Evolutionary conservation across 2,888 invertebrate species (phyloP), one percentile per base, ranked within the genome.

Genomic region (Cremastinae sp.): DNA sequence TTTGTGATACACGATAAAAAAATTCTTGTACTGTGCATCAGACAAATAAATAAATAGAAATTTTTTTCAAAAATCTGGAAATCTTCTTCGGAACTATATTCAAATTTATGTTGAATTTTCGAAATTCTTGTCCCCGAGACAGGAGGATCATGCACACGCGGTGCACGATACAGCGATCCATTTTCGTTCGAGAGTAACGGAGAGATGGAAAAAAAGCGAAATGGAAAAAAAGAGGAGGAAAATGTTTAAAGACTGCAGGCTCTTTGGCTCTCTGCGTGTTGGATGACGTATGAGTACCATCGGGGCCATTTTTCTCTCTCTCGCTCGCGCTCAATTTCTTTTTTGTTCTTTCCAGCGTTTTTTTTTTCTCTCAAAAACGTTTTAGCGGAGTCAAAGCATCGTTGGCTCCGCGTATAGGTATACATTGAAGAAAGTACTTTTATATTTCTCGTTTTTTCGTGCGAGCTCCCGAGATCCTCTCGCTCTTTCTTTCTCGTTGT

Each of bases 261-360:
- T 47, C 73, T 62, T 71, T 41, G 76, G 75, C 69, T 65, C 64
- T 61, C 56, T 75, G 65, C 51, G 51, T 14, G 41, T 41, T 65
- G 82, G 80, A 85, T 87, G 86, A 87, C 83, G 78, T 83, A 87
- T 80, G 83, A 83, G 79, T 79, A 79, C 75, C 82, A 80, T 73
- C 75, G 83, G 53, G 80, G 81, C 83, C 81, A 85, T 85, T 84
- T 37, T 53, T 59, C 37, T 68, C 20, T 41, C 39, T 51, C 64
- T 28, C n/a, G 16, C 47, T 28, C 5, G 59, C 22, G 28, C 28
- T 3, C 28, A 5, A 28, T 9, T 35, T 56, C n/a, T 47, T 56
- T 41, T 47, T 39, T 58, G 49, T n/a, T 65, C 37, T 51, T 20
- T 58, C 20, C 47, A 28, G 47, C 39, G 14, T 45, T 37, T 73